Conservation (phyloP, 2,113 vertebrate species). For the Tachysurus fulvidraco region DNA sequence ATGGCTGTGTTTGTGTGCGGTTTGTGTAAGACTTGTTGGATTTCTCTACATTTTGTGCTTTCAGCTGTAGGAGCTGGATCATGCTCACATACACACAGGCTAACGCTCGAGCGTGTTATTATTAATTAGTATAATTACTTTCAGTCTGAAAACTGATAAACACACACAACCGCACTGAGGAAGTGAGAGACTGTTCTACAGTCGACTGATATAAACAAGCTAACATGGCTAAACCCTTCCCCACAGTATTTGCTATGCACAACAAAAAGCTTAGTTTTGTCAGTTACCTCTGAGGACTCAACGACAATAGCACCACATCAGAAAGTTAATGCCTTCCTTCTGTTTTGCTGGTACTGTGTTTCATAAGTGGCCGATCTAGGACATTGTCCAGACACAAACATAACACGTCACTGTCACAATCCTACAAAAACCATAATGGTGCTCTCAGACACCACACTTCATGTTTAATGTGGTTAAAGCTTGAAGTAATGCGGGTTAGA, state of each 20-base stretch:
- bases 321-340: background rate
- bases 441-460: constrained; percentile 6
- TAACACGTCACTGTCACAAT: constrained; percentile 15
- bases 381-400: constrained; percentile 19
- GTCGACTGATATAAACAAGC: background rate
- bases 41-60: background rate
- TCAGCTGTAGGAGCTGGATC: background rate
- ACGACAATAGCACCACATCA: background rate
- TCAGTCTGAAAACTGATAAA: background rate
- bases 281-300: background rate
- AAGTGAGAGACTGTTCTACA: background rate
- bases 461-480: constrained; percentile 48
- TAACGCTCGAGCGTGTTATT: background rate
- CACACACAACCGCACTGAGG: background rate
- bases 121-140: background rate
- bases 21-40: background rate
- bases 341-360: constrained; percentile 25
- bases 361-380: background rate
- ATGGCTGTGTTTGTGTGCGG: background rate
- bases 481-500: background rate
- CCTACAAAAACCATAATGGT: background rate
- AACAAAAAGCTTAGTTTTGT: background rate
- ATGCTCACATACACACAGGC: background rate
- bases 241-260: background rate
- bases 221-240: background rate